Evolutionary conservation across 53 echinoderm and acorn worm species (phyloP).

Genomic region (Stichopus horrens): DNA sequence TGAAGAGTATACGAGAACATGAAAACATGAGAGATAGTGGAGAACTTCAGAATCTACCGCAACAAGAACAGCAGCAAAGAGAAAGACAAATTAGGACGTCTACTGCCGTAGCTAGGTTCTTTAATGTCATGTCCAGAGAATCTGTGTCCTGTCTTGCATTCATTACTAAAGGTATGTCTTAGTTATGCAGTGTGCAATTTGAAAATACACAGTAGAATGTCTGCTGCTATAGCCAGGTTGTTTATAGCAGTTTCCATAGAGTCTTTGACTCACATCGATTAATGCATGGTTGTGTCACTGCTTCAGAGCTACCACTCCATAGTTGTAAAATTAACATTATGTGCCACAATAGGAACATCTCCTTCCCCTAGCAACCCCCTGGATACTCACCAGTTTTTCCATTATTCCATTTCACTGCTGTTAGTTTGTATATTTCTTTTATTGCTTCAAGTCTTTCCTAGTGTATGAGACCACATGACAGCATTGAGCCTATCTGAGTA

Average conservation of each 20-base stretch:
- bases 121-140: slow-evolving; percentile 96
- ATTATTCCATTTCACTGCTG: too few species aligned
- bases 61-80: slow-evolving; percentile 70
- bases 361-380: too few species aligned
- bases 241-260: slow-evolving; percentile 92
- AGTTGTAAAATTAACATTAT: too few species aligned
- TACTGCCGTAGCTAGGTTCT: slow-evolving; percentile 80
- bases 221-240: slow-evolving; percentile 75
- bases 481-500: too few species aligned
- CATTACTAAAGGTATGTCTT: slow-evolving; percentile 66
- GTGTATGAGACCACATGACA: too few species aligned
- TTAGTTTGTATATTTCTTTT: too few species aligned
- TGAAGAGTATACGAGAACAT: slow-evolving; percentile 86
- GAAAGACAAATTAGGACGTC: slow-evolving; percentile 69
- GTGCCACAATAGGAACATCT: too few species aligned
- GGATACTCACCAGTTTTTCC: too few species aligned
- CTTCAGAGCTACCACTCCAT: too few species aligned
- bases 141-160: slow-evolving; percentile 83
- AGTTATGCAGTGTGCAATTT: not conserved
- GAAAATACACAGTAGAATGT: slow-evolving; percentile 46
- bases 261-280: slow-evolving; percentile 72
- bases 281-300: slow-evolving; percentile 49
- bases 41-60: slow-evolving; percentile 66
- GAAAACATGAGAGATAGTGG: slow-evolving; percentile 69
- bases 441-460: too few species aligned